Percentiles rank a stretch among this genome's conserved stretches.
Evolutionary conservation across 2,888 invertebrate species (phyloP).

Genomic region (Drosophila subsilvestris): DNA sequence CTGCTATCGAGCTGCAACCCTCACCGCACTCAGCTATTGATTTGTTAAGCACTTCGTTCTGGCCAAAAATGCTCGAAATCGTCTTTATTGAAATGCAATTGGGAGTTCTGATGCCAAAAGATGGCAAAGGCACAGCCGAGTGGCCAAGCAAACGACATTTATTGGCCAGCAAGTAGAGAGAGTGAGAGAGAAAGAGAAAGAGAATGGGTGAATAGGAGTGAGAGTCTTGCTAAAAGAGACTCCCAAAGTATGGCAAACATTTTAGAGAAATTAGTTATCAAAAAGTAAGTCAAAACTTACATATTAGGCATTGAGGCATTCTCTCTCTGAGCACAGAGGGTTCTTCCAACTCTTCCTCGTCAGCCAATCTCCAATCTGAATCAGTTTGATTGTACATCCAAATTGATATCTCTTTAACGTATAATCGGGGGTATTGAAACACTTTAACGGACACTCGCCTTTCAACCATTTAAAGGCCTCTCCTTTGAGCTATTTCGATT

Average conservation of each 20-base stretch:
- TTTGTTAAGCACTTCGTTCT: constrained; percentile 54
- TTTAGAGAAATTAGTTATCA: not conserved
- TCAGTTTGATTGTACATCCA: not conserved
- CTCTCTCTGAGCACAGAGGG: not conserved
- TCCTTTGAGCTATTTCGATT: not conserved
- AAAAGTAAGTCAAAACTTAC: too few relatives aligned
- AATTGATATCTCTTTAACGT: not conserved
- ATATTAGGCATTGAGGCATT: too few relatives aligned
- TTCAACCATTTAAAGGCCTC: constrained; percentile 1
- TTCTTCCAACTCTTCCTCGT: too few relatives aligned
- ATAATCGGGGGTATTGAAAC: too few relatives aligned
- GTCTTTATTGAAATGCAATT: constrained; percentile 32
- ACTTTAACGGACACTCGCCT: not conserved
- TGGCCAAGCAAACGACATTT: constrained; percentile 16
- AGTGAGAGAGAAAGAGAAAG: constrained; percentile 3
- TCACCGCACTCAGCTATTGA: constrained; percentile 49
- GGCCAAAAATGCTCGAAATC: constrained; percentile 31
- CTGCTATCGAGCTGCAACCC: constrained; percentile 54
- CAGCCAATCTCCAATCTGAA: not conserved
- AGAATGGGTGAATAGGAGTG: constrained; percentile 3
- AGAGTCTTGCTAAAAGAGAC: not conserved
- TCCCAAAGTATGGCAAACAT: not conserved
- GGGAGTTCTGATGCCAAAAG: constrained; percentile 25
- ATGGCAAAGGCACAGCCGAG: constrained; percentile 9
- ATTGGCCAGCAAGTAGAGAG: constrained; percentile 2